Percentiles rank a stretch among this genome's conserved stretches.
These are phyloP conservation scores for Corythornis madagascariensis DNA, from an alignment of 2,113 vertebrate genomes.

Conservation along the genomic window DNA sequence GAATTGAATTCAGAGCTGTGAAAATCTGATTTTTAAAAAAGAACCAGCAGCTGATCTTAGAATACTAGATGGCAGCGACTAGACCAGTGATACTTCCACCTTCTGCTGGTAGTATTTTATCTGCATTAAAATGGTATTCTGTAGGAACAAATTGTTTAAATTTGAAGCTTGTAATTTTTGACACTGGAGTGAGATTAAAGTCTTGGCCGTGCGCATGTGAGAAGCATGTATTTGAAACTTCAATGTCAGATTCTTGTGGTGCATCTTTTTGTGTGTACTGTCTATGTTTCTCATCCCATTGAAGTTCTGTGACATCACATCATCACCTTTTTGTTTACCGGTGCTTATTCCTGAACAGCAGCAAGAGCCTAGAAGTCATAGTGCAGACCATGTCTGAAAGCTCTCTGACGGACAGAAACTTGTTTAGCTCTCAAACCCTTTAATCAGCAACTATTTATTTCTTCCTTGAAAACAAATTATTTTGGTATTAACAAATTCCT, in stretches of 20 bases:
- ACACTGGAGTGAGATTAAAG: background rate
- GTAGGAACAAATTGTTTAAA: background rate
- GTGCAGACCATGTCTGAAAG: background rate
- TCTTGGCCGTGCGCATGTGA: background rate
- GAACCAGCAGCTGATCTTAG: background rate
- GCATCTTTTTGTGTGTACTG: background rate
- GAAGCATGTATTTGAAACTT: background rate
- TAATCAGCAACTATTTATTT: background rate
- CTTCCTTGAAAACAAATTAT: background rate
- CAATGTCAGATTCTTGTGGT: background rate
- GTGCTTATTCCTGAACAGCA: background rate
- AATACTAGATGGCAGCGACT: background rate
- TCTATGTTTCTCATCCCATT: background rate
- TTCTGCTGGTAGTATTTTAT: background rate
- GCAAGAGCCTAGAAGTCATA: background rate
- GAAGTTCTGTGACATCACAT: background rate
- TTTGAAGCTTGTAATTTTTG: background rate
- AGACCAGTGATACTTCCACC: background rate
- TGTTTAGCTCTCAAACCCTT: background rate
- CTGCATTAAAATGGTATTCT: background rate
- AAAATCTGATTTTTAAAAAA: background rate
- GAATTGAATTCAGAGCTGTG: background rate
- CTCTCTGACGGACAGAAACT: background rate
- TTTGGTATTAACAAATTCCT: background rate
- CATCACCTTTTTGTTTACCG: background rate